Conservation (phyloP, 2,888 invertebrate genomes). For the Mythimna lalbum region DNA sequence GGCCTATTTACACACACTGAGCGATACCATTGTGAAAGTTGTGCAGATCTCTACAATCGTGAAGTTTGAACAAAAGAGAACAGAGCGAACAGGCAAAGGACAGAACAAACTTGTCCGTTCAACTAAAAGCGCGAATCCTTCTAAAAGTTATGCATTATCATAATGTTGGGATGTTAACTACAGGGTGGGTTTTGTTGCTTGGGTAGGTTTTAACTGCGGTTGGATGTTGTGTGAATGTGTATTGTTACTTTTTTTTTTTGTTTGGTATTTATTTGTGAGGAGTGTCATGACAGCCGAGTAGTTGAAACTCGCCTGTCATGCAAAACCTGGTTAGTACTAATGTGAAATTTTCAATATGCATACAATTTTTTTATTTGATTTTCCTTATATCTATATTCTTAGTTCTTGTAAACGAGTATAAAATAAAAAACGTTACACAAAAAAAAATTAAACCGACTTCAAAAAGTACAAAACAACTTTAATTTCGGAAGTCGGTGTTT, state of each 20-base stretch:
- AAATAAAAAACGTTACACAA: no score
- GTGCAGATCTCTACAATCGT: slow-evolving; percentile 66
- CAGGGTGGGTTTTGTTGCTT: slow-evolving; percentile 42
- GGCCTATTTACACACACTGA: slow-evolving; percentile 64
- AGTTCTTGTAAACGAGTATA: no score
- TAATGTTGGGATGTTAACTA: slow-evolving; percentile 72
- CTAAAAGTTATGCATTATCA: slow-evolving; percentile 77
- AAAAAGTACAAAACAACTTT: no score
- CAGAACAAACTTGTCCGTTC: slow-evolving; percentile 67
- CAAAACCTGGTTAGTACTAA: no score
- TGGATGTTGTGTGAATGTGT: background rate
- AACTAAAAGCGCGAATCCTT: slow-evolving; percentile 76
- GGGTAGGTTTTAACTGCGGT: slow-evolving; percentile 11
- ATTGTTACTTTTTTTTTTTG: background rate
- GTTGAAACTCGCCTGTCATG: no score
- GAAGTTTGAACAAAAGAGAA: slow-evolving; percentile 74
- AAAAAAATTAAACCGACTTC: no score
- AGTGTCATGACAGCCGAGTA: no score
- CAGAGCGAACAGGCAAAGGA: slow-evolving; percentile 59
- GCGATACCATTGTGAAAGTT: slow-evolving; percentile 62
- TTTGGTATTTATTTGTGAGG: no score
- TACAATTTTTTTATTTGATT: no score
- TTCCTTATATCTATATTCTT: no score
- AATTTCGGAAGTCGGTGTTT: no score
- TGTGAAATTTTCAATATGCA: no score